A percentile compares a stretch with the other conserved stretches of the same genome.
phyloP scores from a whole-genome alignment of 2,888 invertebrate species.

The Euzetes globulus region DNA sequence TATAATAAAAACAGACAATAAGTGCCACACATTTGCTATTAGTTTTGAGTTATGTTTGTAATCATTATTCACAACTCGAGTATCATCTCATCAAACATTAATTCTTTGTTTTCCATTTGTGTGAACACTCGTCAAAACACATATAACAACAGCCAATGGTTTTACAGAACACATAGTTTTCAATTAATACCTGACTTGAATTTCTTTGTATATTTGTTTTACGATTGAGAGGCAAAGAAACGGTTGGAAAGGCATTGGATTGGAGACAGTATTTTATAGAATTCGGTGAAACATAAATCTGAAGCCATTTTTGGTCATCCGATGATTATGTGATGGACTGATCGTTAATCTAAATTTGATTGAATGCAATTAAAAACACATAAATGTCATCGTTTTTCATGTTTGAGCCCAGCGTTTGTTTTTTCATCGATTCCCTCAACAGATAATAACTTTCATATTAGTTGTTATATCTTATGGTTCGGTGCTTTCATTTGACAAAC shows the following conservation, averaged over 20 bases:
- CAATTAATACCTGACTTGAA: not conserved
- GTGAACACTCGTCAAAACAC: not conserved
- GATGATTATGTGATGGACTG: not conserved
- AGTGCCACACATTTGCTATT: not conserved
- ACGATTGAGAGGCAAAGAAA: too few relatives aligned
- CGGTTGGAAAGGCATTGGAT: not conserved
- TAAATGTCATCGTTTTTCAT: slow-evolving; percentile 23
- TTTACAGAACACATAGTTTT: not conserved
- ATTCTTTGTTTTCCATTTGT: not conserved
- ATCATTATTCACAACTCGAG: not conserved
- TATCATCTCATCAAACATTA: not conserved
- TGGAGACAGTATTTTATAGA: not conserved
- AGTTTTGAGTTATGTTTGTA: not conserved
- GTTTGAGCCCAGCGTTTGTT: not conserved
- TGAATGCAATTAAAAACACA: slow-evolving; percentile 22
- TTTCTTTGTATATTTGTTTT: not conserved
- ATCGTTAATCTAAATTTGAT: slow-evolving; percentile 1
- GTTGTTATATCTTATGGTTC: slow-evolving; percentile 14
- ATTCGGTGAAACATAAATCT: not conserved
- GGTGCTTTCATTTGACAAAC: slow-evolving; percentile 17
- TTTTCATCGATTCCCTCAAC: not conserved
- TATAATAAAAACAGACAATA: not conserved
- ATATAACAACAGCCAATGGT: not conserved
- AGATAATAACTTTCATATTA: slow-evolving; percentile 26
- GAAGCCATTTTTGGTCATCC: not conserved